Conservation (phyloP, 2,113 vertebrate genomes). For the Sylvietta virens region DNA sequence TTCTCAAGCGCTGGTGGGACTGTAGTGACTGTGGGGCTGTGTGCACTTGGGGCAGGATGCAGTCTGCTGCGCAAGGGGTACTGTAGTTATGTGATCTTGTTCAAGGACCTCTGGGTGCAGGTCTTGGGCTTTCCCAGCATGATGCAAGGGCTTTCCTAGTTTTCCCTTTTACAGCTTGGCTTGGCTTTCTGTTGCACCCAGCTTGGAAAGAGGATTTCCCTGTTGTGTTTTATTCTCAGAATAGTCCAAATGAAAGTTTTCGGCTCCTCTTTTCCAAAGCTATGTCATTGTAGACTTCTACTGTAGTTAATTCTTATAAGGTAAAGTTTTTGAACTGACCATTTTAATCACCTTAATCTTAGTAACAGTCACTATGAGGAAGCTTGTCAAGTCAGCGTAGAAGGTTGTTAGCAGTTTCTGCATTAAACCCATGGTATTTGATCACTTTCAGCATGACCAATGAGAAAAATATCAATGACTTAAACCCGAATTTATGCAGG, state of each 20-base stretch:
- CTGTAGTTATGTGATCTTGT: background rate
- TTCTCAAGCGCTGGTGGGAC: background rate
- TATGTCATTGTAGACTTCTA: background rate
- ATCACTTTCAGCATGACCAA: background rate
- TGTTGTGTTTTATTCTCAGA: background rate
- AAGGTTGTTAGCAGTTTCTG: background rate
- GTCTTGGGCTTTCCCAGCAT: background rate
- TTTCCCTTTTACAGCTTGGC: background rate
- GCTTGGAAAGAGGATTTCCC: background rate
- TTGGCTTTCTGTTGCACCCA: background rate
- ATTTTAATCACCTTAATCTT: background rate
- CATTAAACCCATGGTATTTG: background rate
- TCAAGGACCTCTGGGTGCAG: background rate
- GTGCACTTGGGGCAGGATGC: background rate
- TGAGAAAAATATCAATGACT: background rate
- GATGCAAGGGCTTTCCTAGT: background rate
- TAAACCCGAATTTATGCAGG: background rate
- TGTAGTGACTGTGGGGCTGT: background rate
- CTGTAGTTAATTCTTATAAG: background rate
- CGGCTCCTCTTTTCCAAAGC: background rate
- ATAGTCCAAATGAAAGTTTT: background rate
- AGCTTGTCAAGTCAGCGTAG: background rate
- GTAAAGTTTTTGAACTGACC: background rate
- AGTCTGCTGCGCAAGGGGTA: background rate
- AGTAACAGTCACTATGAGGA: background rate